Evolutionary conservation across 2,797 vertebrate genomes (phyloP).

Genomic region (Cephalopachus bancanus): DNA sequence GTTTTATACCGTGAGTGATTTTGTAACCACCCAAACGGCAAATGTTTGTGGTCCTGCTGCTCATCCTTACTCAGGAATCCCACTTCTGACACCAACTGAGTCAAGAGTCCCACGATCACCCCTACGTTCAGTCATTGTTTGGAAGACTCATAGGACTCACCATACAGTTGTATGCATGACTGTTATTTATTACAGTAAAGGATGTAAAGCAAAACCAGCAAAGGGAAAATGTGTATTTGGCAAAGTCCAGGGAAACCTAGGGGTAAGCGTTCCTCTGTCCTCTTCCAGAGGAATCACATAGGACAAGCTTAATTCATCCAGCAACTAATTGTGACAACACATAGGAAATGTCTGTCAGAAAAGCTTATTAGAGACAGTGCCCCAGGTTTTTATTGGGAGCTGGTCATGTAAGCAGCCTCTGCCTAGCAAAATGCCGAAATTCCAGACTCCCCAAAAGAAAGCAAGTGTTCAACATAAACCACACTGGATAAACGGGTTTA

Average conservation of each 20-base stretch:
- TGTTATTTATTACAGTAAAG: neutral
- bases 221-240: neutral
- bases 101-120: neutral
- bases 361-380: neutral
- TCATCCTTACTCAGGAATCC: neutral
- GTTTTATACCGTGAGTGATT: neutral
- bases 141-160: neutral
- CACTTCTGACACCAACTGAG: neutral
- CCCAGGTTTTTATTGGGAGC: neutral
- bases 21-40: neutral
- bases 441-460: neutral
- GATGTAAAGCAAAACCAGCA: neutral
- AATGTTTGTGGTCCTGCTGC: neutral
- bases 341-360: neutral
- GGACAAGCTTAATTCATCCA: neutral
- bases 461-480: neutral
- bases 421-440: neutral
- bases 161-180: neutral
- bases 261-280: neutral
- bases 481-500: neutral
- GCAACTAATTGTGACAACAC: neutral
- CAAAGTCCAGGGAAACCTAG: neutral
- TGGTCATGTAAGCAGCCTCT: neutral
- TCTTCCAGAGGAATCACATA: neutral
- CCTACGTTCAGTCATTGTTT: neutral